Base-by-base conservation (phyloP, 2,888 invertebrate genomes). In the Allophyes oxyacanthae region DNA sequence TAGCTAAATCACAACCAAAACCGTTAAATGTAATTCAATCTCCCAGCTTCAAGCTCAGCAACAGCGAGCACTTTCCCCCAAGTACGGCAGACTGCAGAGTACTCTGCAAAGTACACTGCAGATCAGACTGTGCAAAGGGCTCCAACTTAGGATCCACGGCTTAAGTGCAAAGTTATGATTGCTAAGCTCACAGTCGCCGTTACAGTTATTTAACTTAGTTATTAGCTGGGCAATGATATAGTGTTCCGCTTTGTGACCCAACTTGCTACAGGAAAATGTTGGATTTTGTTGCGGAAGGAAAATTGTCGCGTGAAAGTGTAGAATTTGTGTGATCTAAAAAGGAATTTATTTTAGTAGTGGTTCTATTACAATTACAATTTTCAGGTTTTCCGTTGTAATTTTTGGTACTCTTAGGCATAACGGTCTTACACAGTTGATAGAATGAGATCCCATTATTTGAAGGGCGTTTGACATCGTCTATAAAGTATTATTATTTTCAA, bases 161-260 rank as follows among this genome's bases (percentile, higher is more conserved):
- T 70, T 72, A 72, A 77, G 77, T 72, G 75, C 60, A 65, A 78
- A 77, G 79, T 77, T 77, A 78, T 77, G 77, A 77, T 68, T 74
- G 66, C 72, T 71, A 61, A 76, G 59, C 60, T 36, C 55, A 44
- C 45, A 30, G 48, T 54, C 37, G 33, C 49, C 53, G 57, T 46
- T 65, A 64, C 57, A 58, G 43, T 64, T 70, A 52, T 50, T 59
- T 72, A 62, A 74, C 77, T 67, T 60, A 46, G 64, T 77, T 77
- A 77, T 67, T 59, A 70, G 36, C 58, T 53, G 26, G 30, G 25
- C 63, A 63, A 63, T 75, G 72, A 72, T 62, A 67, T 58, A 72
- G 46, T 65, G 66, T 71, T 41, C 72, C 41, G 41, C 52, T 72
- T 72, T 67, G 49, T 60, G 38, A 49, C 33, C 41, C 52, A 41